These are phyloP conservation scores for Drosophila putrida DNA, from an alignment of 2,888 invertebrate species.

Conservation along the genomic window DNA sequence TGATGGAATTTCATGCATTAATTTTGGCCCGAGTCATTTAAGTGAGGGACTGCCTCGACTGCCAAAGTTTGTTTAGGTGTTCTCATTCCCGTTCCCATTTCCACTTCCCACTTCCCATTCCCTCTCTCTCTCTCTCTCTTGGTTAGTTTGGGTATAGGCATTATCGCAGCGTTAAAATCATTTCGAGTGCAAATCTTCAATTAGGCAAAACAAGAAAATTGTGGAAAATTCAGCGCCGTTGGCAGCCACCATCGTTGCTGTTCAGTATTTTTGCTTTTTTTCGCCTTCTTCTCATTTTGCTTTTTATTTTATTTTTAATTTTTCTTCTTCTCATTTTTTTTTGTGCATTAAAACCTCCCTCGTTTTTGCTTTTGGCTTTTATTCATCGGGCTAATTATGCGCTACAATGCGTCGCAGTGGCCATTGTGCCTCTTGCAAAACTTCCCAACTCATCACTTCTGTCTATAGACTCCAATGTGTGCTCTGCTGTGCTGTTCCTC, in stretches of 20 bases:
- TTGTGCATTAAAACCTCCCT: slow-evolving; percentile 28
- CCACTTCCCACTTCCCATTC: not conserved
- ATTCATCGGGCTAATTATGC: slow-evolving; percentile 77
- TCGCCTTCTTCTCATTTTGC: slow-evolving; percentile 4
- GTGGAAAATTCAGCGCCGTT: slow-evolving; percentile 42
- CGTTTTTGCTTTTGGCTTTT: slow-evolving; percentile 55
- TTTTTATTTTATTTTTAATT: slow-evolving; percentile 31
- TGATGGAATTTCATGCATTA: slow-evolving; percentile 60
- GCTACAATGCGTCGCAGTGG: slow-evolving; percentile 72
- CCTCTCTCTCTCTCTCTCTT: not conserved
- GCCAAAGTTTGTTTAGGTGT: slow-evolving; percentile 59
- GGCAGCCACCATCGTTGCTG: slow-evolving; percentile 35
- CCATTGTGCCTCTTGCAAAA: slow-evolving; percentile 60
- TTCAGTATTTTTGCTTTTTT: slow-evolving; percentile 25
- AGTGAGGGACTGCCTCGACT: slow-evolving; percentile 42
- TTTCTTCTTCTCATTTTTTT: slow-evolving; percentile 15
- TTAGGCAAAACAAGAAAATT: slow-evolving; percentile 62
- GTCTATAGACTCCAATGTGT: slow-evolving; percentile 12
- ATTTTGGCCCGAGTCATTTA: slow-evolving; percentile 53
- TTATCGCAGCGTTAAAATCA: slow-evolving; percentile 66
- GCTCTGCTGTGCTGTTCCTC: not conserved
- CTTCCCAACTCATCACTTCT: slow-evolving; percentile 33
- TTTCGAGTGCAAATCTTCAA: slow-evolving; percentile 76
- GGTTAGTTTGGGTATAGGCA: slow-evolving; percentile 35
- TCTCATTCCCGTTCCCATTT: not conserved